phyloP scores from a whole-genome alignment of 2,888 invertebrate species.

The Saturnia pavonia region DNA sequence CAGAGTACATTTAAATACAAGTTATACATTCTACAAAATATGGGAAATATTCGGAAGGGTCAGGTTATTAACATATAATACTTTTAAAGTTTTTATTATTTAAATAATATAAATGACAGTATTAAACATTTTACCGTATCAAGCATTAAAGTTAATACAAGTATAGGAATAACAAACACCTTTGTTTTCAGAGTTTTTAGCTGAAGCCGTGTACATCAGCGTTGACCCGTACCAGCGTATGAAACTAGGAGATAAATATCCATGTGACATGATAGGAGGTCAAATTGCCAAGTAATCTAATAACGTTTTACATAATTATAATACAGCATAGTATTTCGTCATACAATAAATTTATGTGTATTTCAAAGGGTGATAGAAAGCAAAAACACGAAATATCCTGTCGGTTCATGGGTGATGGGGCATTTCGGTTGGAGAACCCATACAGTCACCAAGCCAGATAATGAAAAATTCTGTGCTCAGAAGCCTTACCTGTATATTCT shows the following conservation, averaged over 20 bases:
- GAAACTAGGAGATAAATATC: conserved; percentile 64
- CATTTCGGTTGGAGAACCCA: conserved; percentile 86
- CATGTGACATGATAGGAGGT: conserved; percentile 84
- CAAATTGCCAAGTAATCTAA: conserved; percentile 84
- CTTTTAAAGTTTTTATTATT: too few species aligned
- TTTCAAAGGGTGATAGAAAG: conserved; percentile 84
- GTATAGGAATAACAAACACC: background rate
- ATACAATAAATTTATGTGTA: background rate
- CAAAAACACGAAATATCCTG: conserved; percentile 82
- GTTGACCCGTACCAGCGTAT: conserved; percentile 85
- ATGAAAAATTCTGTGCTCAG: conserved; percentile 47
- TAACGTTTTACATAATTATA: conserved; percentile 24
- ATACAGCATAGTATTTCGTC: background rate
- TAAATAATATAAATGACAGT: too few species aligned
- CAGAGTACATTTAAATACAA: too few species aligned
- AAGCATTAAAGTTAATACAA: background rate
- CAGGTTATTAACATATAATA: too few species aligned
- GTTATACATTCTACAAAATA: too few species aligned
- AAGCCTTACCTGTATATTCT: conserved; percentile 61
- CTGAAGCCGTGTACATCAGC: conserved; percentile 85
- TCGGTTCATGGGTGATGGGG: conserved; percentile 83
- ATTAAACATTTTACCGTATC: background rate
- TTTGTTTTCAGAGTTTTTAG: conserved; percentile 79
- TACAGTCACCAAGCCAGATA: conserved; percentile 72
- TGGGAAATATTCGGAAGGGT: too few species aligned